phyloP scores from a whole-genome alignment of 1,140 invertebrate genomes.

The Asobara japonica region DNA sequence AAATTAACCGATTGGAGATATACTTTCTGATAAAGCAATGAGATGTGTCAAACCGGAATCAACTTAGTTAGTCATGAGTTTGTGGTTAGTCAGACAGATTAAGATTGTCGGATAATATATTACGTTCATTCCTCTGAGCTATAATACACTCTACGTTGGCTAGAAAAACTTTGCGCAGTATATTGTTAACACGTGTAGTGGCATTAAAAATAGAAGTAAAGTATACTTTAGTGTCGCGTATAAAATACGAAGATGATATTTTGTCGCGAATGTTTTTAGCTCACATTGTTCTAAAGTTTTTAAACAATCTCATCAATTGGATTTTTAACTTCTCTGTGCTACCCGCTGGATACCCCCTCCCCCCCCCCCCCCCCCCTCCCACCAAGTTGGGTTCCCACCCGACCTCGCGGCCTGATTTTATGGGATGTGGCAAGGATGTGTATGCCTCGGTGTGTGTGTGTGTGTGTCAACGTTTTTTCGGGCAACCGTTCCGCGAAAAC shows the following conservation, averaged over 20 bases:
- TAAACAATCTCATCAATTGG: too few species aligned
- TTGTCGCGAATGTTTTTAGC: neutral
- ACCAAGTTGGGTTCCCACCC: too few species aligned
- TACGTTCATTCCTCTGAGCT: neutral
- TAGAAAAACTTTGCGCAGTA: slow-evolving; percentile 1
- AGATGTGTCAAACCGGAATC: slow-evolving; percentile 39
- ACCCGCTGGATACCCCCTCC: too few species aligned
- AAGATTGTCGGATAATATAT: slow-evolving; percentile 52
- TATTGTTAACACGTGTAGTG: slow-evolving; percentile 5
- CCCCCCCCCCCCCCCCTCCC: too few species aligned
- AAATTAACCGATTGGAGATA: neutral
- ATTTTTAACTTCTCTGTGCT: too few species aligned
- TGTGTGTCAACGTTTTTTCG: too few species aligned
- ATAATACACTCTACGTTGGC: neutral
- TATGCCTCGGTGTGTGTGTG: too few species aligned
- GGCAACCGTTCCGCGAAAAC: too few species aligned
- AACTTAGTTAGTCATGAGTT: slow-evolving; percentile 56
- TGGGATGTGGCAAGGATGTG: too few species aligned
- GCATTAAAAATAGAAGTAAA: slow-evolving; percentile 9
- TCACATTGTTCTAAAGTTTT: too few species aligned
- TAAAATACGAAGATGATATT: neutral
- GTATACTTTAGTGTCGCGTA: neutral
- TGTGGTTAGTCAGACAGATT: slow-evolving; percentile 61
- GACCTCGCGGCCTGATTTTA: too few species aligned
- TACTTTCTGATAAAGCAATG: neutral